These are phyloP conservation scores for Dysidea cf. avara DNA, from an alignment of 37 sponge, comb jelly and placozoan species.

Conservation along the genomic window DNA sequence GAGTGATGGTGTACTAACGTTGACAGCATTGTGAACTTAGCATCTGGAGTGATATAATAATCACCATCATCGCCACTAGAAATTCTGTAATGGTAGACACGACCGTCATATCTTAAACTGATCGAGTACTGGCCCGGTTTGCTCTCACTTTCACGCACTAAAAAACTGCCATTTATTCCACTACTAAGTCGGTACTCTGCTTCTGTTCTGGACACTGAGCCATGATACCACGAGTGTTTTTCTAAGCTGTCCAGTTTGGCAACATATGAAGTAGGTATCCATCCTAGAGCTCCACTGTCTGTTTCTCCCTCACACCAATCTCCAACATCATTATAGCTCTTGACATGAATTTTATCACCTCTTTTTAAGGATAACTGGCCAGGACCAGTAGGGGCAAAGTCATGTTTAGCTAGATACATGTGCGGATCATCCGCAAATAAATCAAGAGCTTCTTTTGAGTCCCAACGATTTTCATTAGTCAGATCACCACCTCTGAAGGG, in stretches of 20 bases:
- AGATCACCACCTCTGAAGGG: too few relatives aligned
- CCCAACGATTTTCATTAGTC: too few relatives aligned
- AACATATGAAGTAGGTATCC: conserved; percentile 93
- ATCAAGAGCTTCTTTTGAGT: too few relatives aligned
- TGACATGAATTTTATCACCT: conserved; percentile 73
- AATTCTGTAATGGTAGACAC: conserved; percentile 93
- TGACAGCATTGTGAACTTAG: conserved; percentile 75
- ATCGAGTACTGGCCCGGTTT: conserved; percentile 96
- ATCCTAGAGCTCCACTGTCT: too few relatives aligned
- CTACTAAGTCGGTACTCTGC: conserved; percentile 87
- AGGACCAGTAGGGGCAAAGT: conserved; percentile 53
- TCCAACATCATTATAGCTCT: conserved; percentile 56
- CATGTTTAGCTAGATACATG: conserved; percentile 72
- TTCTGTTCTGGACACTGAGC: conserved; percentile 84
- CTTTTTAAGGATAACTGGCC: conserved; percentile 79
- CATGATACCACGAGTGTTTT: too few relatives aligned
- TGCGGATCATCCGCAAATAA: conserved; percentile 48
- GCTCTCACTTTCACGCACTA: conserved; percentile 96
- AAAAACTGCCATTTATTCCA: too few relatives aligned
- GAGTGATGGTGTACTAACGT: conserved; percentile 93
- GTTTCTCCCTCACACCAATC: conserved; percentile 90
- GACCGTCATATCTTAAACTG: conserved; percentile 88
- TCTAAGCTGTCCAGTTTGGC: conserved; percentile 87
- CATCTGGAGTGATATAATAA: conserved; percentile 80
- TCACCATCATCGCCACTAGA: conserved; percentile 25